A percentile compares a stretch with the other conserved stretches of the same genome.
These are phyloP conservation scores for Ictalurus furcatus DNA, from an alignment of 2,113 vertebrate genomes.

Conservation along the genomic window DNA sequence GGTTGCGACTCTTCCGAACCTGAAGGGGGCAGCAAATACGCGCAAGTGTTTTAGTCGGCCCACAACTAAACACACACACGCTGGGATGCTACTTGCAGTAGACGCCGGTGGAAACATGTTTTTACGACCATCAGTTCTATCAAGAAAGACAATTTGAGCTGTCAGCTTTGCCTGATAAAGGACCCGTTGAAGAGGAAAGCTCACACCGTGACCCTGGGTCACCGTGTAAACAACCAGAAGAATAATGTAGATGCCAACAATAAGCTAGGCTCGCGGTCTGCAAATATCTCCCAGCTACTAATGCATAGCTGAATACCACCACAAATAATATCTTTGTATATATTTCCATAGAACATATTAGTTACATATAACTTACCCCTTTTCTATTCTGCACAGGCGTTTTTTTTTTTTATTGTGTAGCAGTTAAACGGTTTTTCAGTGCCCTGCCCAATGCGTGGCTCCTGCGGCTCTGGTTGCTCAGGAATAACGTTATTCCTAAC, in stretches of 20 bases:
- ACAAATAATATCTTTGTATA: not conserved
- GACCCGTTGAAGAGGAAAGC: not conserved
- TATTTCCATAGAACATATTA: not conserved
- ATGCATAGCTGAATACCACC: not conserved
- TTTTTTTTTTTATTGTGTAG: conserved; percentile 1
- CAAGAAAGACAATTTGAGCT: not conserved
- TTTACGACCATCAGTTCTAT: not conserved
- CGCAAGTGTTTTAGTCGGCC: not conserved
- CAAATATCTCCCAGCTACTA: not conserved
- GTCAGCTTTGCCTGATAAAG: not conserved
- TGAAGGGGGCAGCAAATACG: not conserved
- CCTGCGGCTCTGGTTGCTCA: conserved; percentile 49
- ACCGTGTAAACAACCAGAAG: not conserved
- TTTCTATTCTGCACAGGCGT: conserved; percentile 29
- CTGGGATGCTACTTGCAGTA: conserved; percentile 15
- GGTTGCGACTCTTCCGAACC: too few relatives aligned
- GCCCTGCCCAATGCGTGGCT: conserved; percentile 46
- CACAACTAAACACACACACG: too few relatives aligned
- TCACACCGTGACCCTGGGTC: not conserved
- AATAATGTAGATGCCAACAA: conserved; percentile 3
- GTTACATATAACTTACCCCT: conserved; percentile 42
- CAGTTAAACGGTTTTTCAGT: conserved; percentile 35
- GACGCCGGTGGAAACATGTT: conserved; percentile 19
- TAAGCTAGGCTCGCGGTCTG: conserved; percentile 25
- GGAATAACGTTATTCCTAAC: conserved; percentile 55